Base-by-base conservation (phyloP, 2,113 vertebrate genomes). In the Dasyprocta punctata region DNA sequence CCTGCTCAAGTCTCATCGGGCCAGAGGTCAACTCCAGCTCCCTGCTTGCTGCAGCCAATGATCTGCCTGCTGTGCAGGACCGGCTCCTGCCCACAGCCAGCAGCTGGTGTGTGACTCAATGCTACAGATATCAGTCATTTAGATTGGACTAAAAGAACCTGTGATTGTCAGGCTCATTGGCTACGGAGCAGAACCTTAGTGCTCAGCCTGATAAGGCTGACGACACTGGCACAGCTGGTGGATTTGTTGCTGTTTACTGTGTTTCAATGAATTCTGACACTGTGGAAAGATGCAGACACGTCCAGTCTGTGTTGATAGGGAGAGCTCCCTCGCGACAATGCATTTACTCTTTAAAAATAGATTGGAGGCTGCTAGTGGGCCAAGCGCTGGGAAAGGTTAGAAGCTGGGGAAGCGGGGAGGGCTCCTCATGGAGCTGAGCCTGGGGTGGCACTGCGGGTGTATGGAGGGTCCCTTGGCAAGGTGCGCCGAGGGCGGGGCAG, bases 341-440 rank as follows among this genome's bases (percentile, higher is more conserved):
- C 41, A 33, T 54, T 54, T 67, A 78, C 30, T 65, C 33, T 92
- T 58, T 12, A 38, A 92, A 85, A 47, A 78, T 30, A 36, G 38
- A 19, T 36, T 86, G 26, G 33, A 44, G 56, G n/a, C 30, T 54
- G 41, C 54, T 78, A 73, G 28, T 28, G 20, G n/a, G 30, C 36
- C 92, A 44, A 60, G 63, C 6, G 17, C 28, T 61, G 81, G 83
- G 69, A 17, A 54, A 5, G 0, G 3, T 28, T 4, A 47, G 69
- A 12, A 38, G 22, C 3, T 73, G 58, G 52, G 12, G 19, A 28
- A 49, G 7, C 7, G 14, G n/a, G 24, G 47, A 47, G 47, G 38
- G 22, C 10, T 22, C 3, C 36, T 3, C 2, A 0, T 2, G 44
- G 54, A 56, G 54, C 75, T 73, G 17, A 9, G n/a, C 52, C 26